phyloP scores from a whole-genome alignment of 2,113 vertebrate genomes.

The Tupaia tana region DNA sequence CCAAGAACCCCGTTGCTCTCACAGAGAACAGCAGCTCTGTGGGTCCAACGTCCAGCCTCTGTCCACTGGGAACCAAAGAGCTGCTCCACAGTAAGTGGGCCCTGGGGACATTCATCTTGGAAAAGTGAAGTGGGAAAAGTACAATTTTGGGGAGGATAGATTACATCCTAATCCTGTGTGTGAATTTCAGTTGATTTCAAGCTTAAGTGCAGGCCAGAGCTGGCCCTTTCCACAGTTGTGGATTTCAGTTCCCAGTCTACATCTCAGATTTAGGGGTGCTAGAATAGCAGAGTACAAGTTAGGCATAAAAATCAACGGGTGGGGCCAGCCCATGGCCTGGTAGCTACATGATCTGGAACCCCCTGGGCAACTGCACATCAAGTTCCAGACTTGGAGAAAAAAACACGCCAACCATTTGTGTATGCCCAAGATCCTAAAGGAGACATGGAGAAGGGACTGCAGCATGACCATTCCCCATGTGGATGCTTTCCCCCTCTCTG shows the following conservation, averaged over 20 bases:
- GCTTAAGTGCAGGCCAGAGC: background rate
- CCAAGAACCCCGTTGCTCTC: slow-evolving; percentile 82
- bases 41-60: slow-evolving; percentile 85
- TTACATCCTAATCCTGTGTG: background rate
- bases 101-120: background rate
- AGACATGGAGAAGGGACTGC: no score
- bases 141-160: background rate
- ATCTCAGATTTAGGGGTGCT: background rate
- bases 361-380: no score
- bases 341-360: no score
- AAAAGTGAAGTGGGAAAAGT: background rate
- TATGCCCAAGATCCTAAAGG: no score
- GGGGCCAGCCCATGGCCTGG: no score
- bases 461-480: no score
- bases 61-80: slow-evolving; percentile 88
- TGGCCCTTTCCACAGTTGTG: background rate
- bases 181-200: background rate
- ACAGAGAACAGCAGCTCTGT: slow-evolving; percentile 89
- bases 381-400: no score
- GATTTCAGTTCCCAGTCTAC: background rate
- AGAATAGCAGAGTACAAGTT: background rate
- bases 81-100: slow-evolving; percentile 86
- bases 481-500: no score
- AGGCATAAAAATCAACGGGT: background rate
- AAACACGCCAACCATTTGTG: no score